Conservation (phyloP, 2,113 vertebrate genomes). For the Etheostoma spectabile region DNA sequence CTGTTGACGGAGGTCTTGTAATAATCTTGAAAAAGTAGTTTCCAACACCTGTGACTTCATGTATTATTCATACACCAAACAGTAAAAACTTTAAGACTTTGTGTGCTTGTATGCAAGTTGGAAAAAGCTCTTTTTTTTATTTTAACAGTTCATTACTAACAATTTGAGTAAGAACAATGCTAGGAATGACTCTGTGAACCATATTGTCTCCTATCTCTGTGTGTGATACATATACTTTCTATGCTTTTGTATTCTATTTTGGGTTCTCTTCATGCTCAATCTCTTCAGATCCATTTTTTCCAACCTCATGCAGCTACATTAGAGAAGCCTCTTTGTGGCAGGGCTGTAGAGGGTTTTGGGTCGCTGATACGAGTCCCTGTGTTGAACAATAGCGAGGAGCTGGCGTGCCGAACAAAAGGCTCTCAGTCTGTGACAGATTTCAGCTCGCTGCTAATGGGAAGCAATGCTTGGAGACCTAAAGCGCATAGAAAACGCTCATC, state of each 20-base stretch:
- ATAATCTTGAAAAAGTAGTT: too few relatives aligned
- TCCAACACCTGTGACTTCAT: not conserved
- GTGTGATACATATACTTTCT: not conserved
- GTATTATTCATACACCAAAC: not conserved
- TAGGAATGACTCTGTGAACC: constrained; percentile 17
- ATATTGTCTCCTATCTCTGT: not conserved
- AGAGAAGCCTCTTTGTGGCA: not conserved
- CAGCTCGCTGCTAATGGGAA: constrained; percentile 44
- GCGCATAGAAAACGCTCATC: constrained; percentile 37
- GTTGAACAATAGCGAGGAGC: constrained; percentile 25
- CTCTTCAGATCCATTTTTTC: constrained; percentile 14
- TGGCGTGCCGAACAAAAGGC: constrained; percentile 38
- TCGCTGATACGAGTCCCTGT: constrained; percentile 15
- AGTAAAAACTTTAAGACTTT: not conserved
- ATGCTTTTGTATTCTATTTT: not conserved
- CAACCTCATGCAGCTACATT: constrained; percentile 16
- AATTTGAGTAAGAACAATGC: not conserved
- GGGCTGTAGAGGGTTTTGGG: constrained; percentile 4
- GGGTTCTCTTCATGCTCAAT: not conserved
- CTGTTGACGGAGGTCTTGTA: too few relatives aligned
- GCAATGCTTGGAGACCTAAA: constrained; percentile 30
- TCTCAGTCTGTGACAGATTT: constrained; percentile 34
- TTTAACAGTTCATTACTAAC: not conserved
- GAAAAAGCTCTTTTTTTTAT: not conserved
- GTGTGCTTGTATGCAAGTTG: not conserved